phyloP scores from a whole-genome alignment of 2,113 vertebrate species.

The Psilopogon haemacephalus region DNA sequence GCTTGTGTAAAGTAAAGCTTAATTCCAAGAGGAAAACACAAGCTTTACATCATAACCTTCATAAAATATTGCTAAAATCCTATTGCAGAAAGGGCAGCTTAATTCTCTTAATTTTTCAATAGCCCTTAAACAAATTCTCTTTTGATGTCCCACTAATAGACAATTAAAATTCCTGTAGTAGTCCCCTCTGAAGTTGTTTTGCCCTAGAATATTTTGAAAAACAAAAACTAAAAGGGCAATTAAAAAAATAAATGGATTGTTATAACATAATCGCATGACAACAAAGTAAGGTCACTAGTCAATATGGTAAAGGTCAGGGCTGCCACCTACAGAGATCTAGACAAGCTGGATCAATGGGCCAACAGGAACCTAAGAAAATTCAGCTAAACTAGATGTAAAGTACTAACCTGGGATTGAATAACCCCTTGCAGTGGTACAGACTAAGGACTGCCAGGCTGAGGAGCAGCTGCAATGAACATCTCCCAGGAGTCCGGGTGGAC shows the following conservation, averaged over 20 bases:
- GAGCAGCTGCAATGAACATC: not conserved
- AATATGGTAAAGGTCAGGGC: not conserved
- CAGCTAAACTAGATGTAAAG: not conserved
- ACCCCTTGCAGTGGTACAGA: not conserved
- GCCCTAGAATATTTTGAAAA: not conserved
- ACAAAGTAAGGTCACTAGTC: not conserved
- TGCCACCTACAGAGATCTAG: not conserved
- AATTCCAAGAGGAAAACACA: accelerated
- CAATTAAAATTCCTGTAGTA: not conserved
- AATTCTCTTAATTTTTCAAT: not conserved
- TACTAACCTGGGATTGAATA: not conserved
- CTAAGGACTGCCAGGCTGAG: not conserved
- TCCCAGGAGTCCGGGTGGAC: accelerated
- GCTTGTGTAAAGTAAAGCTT: not conserved
- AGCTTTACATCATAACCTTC: not conserved
- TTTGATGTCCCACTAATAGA: not conserved
- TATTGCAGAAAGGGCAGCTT: not conserved
- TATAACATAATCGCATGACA: not conserved
- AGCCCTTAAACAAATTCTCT: not conserved
- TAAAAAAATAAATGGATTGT: not conserved
- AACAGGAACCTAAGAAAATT: not conserved
- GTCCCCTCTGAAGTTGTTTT: not conserved
- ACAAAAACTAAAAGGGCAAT: not conserved
- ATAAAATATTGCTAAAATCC: not conserved
- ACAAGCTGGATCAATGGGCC: not conserved